Evolutionary conservation across 1,140 invertebrate species (phyloP).

Genomic region (Drosophila pseudoobscura): DNA sequence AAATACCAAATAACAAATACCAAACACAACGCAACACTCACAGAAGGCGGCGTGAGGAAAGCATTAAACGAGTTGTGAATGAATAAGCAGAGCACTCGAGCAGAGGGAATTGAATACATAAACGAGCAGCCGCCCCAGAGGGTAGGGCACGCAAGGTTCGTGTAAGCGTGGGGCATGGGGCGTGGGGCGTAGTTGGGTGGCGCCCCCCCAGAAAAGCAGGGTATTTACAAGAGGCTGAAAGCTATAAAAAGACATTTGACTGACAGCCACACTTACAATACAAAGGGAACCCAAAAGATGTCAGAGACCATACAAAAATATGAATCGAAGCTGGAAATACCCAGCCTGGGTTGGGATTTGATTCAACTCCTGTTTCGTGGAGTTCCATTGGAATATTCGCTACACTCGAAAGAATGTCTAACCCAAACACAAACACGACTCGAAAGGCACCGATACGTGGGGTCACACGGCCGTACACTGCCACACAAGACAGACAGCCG

Average conservation of each 20-base stretch:
- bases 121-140: constrained; percentile 26
- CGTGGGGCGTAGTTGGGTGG: background rate
- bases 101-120: constrained; percentile 42
- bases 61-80: constrained; percentile 56
- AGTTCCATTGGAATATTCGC: constrained; percentile 2
- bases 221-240: too few relatives aligned
- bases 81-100: constrained; percentile 43
- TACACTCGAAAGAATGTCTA: constrained; percentile 26
- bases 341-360: too few relatives aligned
- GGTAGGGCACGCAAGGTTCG: constrained; percentile 42
- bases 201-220: too few relatives aligned
- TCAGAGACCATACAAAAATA: constrained; percentile 32
- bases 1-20: constrained; percentile 41
- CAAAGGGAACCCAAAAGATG: constrained; percentile 16
- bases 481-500: constrained; percentile 13
- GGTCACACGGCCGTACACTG: background rate
- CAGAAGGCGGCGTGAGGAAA: constrained; percentile 39
- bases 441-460: background rate
- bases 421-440: constrained; percentile 63
- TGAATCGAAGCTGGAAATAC: too few relatives aligned
- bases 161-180: constrained; percentile 1
- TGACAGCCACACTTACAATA: constrained; percentile 33
- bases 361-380: too few relatives aligned
- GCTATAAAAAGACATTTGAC: too few relatives aligned
- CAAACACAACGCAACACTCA: constrained; percentile 18